Percentiles rank a stretch among this genome's conserved stretches.
These are phyloP conservation scores for Megaceryle maxima DNA, from an alignment of 2,113 vertebrate species.

Conservation along the genomic window DNA sequence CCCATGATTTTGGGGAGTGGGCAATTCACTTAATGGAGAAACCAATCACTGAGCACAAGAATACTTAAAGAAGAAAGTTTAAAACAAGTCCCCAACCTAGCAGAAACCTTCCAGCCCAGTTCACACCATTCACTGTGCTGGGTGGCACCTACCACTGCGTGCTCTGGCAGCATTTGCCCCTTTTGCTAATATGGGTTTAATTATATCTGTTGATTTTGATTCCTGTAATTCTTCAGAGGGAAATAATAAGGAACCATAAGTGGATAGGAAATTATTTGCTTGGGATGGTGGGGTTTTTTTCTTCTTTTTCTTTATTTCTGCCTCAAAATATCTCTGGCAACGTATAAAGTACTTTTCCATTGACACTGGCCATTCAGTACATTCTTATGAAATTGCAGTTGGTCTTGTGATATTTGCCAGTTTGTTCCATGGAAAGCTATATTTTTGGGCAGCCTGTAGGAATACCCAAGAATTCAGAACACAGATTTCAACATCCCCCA, in stretches of 20 bases:
- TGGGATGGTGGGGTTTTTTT: neutral
- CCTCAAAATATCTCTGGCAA: conserved; percentile 8
- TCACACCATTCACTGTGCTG: neutral
- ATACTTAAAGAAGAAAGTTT: neutral
- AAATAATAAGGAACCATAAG: neutral
- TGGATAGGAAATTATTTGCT: neutral
- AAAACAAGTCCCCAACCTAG: neutral
- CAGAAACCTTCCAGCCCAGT: neutral
- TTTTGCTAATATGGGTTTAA: neutral
- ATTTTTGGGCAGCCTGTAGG: neutral
- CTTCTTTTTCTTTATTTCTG: neutral
- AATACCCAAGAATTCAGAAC: neutral
- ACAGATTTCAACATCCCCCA: neutral
- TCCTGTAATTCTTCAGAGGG: neutral
- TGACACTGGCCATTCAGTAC: neutral
- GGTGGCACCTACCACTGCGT: neutral
- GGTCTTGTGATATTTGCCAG: neutral
- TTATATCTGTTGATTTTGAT: neutral
- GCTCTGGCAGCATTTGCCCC: neutral
- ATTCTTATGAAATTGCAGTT: neutral
- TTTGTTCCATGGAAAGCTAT: neutral
- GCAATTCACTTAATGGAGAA: neutral
- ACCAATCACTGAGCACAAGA: neutral
- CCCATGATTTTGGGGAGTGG: fast-evolving
- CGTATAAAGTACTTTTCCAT: neutral